Base-by-base conservation (phyloP, 2,797 vertebrate species). In the Sebastes trivittatus region DNA sequence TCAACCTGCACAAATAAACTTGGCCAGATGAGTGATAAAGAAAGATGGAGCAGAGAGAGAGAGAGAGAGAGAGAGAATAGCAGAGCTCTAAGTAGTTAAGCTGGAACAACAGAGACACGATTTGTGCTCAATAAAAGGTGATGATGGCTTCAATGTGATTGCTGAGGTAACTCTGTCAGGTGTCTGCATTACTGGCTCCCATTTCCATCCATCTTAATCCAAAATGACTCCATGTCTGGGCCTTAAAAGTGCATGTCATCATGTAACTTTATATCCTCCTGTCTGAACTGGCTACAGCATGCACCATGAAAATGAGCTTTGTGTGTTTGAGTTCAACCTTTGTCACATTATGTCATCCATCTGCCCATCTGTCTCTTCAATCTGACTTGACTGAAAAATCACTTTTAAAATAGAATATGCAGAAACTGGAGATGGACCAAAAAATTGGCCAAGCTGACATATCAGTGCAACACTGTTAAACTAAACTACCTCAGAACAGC, bases 1-100 rank as follows among this genome's bases (percentile, higher is more conserved):
- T 89, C 88, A 89, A 92, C 77, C 81, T 87, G 87, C 77, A 83
- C 87, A 88, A 91, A 91, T 88, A 92, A 88, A 90, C 83, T 87
- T 85, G 34, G 82, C 75, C 73, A 74, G 89, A 88, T 80, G 85
- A 88, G 71, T 23, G 82, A 88, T 61, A 52, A 78, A 64, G 65
- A 67, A 64, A 54, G 74, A 68, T 13, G 62, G 27, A 49, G 30
- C 63, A 27, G 46, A 67, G 46, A 49, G 0, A 36, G 38, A 46
- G 46, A 49, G 46, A 16, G 14, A 14, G 36, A 49, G 20, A 49
- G 46, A 49, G 18, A 49, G 18, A 18, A 11, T 7, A 18, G 60
- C 62, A 69, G 55, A 36, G 71, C 69, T 71, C 34, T 36, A 18
- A 75, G 54, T 25, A 5, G 52, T 78, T 65, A 25, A 68, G 73